Evolutionary conservation across 1,140 invertebrate genomes (phyloP).

Genomic region (Radopholus similis): DNA sequence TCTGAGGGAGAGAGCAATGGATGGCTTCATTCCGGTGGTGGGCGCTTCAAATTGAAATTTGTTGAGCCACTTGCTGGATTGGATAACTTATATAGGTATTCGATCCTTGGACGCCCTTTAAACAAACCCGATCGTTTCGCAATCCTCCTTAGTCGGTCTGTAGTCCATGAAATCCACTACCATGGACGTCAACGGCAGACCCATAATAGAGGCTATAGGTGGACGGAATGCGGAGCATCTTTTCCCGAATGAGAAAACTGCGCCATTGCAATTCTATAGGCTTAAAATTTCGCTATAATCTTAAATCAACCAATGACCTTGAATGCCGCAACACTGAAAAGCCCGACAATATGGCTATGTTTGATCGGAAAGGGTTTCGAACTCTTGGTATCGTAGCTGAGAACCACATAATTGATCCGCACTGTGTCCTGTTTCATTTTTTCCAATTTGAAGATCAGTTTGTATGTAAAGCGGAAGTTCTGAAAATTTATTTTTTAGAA

Average conservation of each 20-base stretch:
- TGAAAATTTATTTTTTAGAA: slow-evolving; percentile 2
- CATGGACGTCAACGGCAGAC: slow-evolving; percentile 9
- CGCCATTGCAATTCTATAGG: slow-evolving; percentile 2
- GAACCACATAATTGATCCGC: slow-evolving; percentile 5
- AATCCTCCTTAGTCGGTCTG: neutral
- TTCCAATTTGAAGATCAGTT: slow-evolving; percentile 14
- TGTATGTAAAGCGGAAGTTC: slow-evolving; percentile 7
- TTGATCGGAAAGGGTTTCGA: neutral
- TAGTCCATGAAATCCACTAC: slow-evolving; percentile 22
- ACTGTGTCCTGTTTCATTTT: slow-evolving; percentile 5
- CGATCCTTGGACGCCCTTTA: slow-evolving; percentile 9
- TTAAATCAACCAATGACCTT: neutral
- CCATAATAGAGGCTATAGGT: neutral
- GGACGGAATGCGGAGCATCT: slow-evolving; percentile 6
- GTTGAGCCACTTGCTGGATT: neutral
- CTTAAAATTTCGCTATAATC: neutral
- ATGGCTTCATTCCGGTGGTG: neutral
- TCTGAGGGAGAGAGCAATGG: neutral
- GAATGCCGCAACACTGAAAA: neutral
- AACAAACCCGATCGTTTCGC: neutral
- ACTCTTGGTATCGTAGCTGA: slow-evolving; percentile 4
- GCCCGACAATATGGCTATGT: neutral
- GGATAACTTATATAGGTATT: neutral
- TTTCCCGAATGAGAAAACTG: slow-evolving; percentile 8
- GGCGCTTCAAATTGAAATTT: neutral